Evolutionary conservation across 2,113 vertebrate species (phyloP), one percentile per base, ranked within the genome.

Genomic region (Passer domesticus): DNA sequence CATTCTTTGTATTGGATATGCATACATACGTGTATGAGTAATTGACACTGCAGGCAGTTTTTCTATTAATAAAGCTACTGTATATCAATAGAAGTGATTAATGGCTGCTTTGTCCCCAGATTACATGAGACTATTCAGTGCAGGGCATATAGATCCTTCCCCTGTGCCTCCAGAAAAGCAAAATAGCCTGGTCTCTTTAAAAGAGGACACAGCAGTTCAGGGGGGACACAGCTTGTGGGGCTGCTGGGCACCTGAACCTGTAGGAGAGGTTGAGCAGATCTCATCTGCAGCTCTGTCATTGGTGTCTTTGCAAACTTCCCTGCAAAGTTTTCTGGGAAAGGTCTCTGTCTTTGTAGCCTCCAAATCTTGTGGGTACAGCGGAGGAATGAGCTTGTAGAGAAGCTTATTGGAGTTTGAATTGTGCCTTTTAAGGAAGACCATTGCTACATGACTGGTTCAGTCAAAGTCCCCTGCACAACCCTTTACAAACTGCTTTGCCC

Each of bases 11-110:
- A 21, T 56, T 64, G 70, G 68, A 53, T 76, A 37, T 49, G 44
- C 30, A 20, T 70, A 25, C 1, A 1, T 50, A 22, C 5, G 2
- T 75, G 21, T 73, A 46, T 81, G 89, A 86, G 41, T 93, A 92
- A 86, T 81, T 83, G 80, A 90, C 21, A n/a, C 35, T 70, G 73
- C 76, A 75, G 68, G 39, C 39, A 89, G 35, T 41, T 94, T 83
- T 95, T 87, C 80, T 92, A 17, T 89, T 92, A 55, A 47, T 77
- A 78, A 86, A 89, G 47, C 35, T 86, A 43, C 44, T 24, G 15
- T 88, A 50, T 83, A 93, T 94, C 95, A 94, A 27, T 91, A 87
- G 64, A 84, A 90, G 66, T 81, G 92, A 97, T 93, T 87, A 83
- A 92, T 87, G 84, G 83, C 68, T 96, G 67, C 44, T 95, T 89